These are phyloP conservation scores for Pontoporia blainvillei DNA, from an alignment of 2,113 vertebrate genomes.

Conservation along the genomic window DNA sequence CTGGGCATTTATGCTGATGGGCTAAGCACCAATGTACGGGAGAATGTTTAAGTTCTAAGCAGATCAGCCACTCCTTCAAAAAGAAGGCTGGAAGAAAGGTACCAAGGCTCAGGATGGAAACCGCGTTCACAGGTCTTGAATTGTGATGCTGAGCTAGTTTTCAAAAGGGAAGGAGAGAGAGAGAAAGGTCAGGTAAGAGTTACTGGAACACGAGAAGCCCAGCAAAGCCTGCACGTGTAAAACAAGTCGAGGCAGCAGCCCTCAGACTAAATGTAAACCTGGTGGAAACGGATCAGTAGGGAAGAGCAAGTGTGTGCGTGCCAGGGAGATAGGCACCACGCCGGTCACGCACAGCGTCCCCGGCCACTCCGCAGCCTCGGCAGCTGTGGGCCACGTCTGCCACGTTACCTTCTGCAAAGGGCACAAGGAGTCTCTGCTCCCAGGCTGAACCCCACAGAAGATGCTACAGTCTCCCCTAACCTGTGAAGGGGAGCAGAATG, in stretches of 20 bases:
- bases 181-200: not conserved
- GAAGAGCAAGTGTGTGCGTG: not conserved
- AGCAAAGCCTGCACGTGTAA: not conserved
- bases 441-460: not conserved
- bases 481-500: too few species aligned
- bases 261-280: not conserved
- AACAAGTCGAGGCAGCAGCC: not conserved
- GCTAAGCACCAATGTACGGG: not conserved
- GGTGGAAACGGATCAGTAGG: not conserved
- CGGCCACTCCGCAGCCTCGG: rapidly evolving
- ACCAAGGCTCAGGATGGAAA: not conserved
- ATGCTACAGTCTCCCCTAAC: not conserved
- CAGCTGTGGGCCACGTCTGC: rapidly evolving
- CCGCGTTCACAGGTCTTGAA: not conserved
- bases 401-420: not conserved
- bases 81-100: not conserved
- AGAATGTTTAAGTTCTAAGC: not conserved
- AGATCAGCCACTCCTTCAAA: not conserved
- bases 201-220: not conserved
- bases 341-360: not conserved
- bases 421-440: not conserved
- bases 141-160: not conserved
- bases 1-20: not conserved
- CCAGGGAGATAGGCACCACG: rapidly evolving
- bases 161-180: not conserved